Evolutionary conservation across 2,888 invertebrate species (phyloP), one percentile per base, ranked within the genome.

Genomic region (Schizaphis graminum): DNA sequence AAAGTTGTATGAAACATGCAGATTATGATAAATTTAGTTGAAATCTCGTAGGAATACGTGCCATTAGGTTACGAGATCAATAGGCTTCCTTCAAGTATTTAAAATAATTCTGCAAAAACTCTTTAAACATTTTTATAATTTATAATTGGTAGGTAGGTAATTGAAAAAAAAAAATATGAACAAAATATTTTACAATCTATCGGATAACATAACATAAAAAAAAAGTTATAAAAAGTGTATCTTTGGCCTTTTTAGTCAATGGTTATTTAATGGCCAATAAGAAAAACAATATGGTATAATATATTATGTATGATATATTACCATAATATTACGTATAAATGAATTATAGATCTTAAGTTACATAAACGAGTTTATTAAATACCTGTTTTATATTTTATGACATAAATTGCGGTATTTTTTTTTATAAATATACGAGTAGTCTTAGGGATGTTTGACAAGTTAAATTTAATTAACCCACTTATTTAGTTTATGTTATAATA

Each of bases 331-430:
- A 77, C 8, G 7, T 77, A 21, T 35, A 8, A 35, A 77, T 35
- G 35, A 77, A 77, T 41, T 77, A 35, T 35, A 35, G 8, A 35
- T 77, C 35, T 67, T 35, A 67, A 67, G 67, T 67, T n/a, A n/a
- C 16, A 35, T n/a, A 49, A 91, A 91, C 84, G 41, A 53, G 84
- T 91, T 91, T 41, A 21, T 28, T 16, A 35, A 53, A 91, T 67
- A 89, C 41, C 35, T 1, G 89, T 67, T 49, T 88, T 28, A 47
- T 1, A n/a, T 41, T 13, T 35, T 77, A 77, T 77, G 35, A 24
- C 35, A 77, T 77, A 28, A 53, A 57, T 87, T 41, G 7, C n/a
- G 26, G 47, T 77, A 11, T 90, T 41, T 10, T 28, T 28, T 53
- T 53, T 24, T 24, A 28, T 92, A 35, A n/a, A 7, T 28, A 10